phyloP scores from a whole-genome alignment of 1,140 invertebrate species.

The Cotesia typhae region DNA sequence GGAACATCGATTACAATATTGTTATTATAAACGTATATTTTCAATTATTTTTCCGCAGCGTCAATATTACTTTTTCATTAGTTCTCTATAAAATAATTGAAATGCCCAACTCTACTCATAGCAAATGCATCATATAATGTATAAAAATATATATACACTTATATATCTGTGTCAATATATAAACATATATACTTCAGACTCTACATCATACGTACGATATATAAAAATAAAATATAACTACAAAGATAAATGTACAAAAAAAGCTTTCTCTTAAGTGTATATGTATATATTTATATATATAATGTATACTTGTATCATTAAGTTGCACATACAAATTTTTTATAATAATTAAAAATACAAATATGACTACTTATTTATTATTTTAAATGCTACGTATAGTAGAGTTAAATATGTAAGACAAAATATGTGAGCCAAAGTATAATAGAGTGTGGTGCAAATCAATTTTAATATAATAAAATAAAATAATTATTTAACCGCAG shows the following conservation, averaged over 20 bases:
- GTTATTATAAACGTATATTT: neutral
- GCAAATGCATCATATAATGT: slow-evolving; percentile 14
- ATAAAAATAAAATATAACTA: slow-evolving; percentile 3
- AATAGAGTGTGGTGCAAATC: slow-evolving; percentile 1
- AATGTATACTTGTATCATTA: neutral
- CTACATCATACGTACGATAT: slow-evolving; percentile 4
- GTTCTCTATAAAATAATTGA: slow-evolving; percentile 16
- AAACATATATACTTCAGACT: neutral
- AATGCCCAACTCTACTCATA: slow-evolving; percentile 16
- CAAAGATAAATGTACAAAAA: neutral
- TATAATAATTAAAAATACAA: neutral
- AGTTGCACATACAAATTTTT: slow-evolving; percentile 9
- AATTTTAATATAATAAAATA: neutral
- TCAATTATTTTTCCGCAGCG: neutral
- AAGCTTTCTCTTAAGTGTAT: neutral
- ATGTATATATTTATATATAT: neutral
- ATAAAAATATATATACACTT: neutral
- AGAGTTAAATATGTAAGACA: too few relatives aligned
- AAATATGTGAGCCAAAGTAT: too few relatives aligned
- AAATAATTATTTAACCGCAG: neutral
- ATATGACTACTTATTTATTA: neutral
- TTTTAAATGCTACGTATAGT: too few relatives aligned
- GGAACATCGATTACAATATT: slow-evolving; percentile 26
- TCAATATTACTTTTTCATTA: slow-evolving; percentile 3
- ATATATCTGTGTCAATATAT: too few relatives aligned